phyloP scores from a whole-genome alignment of 1,140 invertebrate genomes.

The Uloborus diversus region DNA sequence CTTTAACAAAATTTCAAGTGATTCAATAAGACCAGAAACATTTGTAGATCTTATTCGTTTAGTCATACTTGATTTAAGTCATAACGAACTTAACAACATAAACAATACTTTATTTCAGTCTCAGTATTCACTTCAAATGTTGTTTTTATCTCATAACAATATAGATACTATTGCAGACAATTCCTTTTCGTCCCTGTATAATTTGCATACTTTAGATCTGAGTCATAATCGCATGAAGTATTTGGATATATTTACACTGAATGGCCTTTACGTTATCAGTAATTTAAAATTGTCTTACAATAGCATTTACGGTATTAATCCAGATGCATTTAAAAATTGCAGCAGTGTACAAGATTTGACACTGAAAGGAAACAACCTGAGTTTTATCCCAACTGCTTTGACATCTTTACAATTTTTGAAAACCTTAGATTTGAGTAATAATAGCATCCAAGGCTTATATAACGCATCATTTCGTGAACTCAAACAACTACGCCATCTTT shows the following conservation, averaged over 20 bases:
- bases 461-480: conserved; percentile 63
- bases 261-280: conserved; percentile 83
- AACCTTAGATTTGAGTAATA: conserved; percentile 83
- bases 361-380: conserved; percentile 60
- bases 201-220: conserved; percentile 81
- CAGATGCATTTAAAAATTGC: conserved; percentile 61
- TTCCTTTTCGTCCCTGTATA: conserved; percentile 81
- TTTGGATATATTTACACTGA: conserved; percentile 82
- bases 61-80: conserved; percentile 83
- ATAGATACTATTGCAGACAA: conserved; percentile 59
- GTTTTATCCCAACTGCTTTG: conserved; percentile 59
- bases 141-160: conserved; percentile 60
- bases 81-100: conserved; percentile 82
- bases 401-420: conserved; percentile 72
- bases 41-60: conserved; percentile 87
- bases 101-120: conserved; percentile 79
- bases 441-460: conserved; percentile 73
- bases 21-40: conserved; percentile 79
- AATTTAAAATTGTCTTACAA: conserved; percentile 87
- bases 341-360: conserved; percentile 61
- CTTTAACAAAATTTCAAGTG: conserved; percentile 83
- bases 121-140: conserved; percentile 58
- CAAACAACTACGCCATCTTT: conserved; percentile 82
- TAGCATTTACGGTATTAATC: conserved; percentile 64
- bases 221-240: conserved; percentile 81